A percentile compares a stretch with the other conserved stretches of the same genome.
phyloP scores from a whole-genome alignment of 2,888 invertebrate species.

The Zygogramma bicolorata region DNA sequence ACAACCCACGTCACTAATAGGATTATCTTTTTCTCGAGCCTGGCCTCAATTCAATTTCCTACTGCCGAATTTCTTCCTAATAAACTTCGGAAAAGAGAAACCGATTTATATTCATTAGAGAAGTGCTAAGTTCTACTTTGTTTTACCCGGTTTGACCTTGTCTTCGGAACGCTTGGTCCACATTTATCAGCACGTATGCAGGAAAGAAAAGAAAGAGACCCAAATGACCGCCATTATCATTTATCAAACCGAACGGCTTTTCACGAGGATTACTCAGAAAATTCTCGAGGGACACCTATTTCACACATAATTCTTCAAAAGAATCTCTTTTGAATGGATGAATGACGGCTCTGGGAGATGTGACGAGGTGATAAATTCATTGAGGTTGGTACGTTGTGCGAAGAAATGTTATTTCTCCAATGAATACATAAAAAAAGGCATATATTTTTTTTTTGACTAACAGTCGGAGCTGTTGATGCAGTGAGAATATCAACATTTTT shows the following conservation, averaged over 20 bases:
- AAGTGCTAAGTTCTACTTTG: conserved; percentile 55
- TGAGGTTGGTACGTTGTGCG: background rate
- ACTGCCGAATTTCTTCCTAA: conserved; percentile 41
- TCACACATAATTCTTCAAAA: conserved; percentile 29
- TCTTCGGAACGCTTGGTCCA: conserved; percentile 45
- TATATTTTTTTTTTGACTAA: no score
- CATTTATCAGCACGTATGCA: conserved; percentile 50
- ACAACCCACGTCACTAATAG: background rate
- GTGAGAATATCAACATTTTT: no score
- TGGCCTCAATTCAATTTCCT: background rate
- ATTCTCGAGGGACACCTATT: conserved; percentile 28
- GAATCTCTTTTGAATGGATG: conserved; percentile 4
- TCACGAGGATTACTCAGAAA: conserved; percentile 10
- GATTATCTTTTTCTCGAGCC: background rate
- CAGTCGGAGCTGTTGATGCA: no score
- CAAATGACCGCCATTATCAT: conserved; percentile 43
- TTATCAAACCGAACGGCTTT: conserved; percentile 33
- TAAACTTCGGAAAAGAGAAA: conserved; percentile 51
- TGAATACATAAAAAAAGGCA: no score
- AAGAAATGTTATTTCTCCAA: background rate
- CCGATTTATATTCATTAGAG: conserved; percentile 60
- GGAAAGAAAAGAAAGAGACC: conserved; percentile 37
- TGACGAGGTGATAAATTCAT: background rate
- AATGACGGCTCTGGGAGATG: background rate
- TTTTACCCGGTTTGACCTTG: conserved; percentile 52